phyloP scores from a whole-genome alignment of 2,888 invertebrate species.

The Leuctra nigra region DNA sequence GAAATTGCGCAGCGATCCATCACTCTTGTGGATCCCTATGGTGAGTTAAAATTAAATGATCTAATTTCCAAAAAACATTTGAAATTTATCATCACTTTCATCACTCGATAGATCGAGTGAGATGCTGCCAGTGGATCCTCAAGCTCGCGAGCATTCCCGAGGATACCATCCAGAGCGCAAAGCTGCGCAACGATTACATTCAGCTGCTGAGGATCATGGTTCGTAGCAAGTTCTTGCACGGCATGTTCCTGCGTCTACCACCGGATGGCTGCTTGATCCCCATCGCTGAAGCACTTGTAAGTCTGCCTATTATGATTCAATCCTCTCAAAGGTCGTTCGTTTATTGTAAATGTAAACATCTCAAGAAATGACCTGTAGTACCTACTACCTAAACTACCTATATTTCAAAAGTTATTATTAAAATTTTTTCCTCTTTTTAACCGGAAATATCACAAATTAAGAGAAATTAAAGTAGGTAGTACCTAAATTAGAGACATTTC shows the following conservation, averaged over 20 bases:
- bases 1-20: not conserved
- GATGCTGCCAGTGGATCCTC: conserved; percentile 47
- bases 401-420: too few relatives aligned
- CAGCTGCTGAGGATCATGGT: conserved; percentile 47
- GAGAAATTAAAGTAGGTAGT: too few relatives aligned
- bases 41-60: not conserved
- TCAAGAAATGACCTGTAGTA: too few relatives aligned
- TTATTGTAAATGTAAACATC: too few relatives aligned
- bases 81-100: not conserved
- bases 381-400: too few relatives aligned
- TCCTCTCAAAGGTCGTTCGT: too few relatives aligned
- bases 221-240: conserved; percentile 34
- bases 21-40: not conserved
- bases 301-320: not conserved
- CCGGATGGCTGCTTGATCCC: conserved; percentile 37
- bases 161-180: conserved; percentile 41
- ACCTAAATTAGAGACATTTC: too few relatives aligned
- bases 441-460: too few relatives aligned
- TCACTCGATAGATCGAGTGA: conserved; percentile 41
- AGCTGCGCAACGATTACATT: conserved; percentile 46
- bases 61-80: not conserved
- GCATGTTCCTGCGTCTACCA: conserved; percentile 38
- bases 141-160: conserved; percentile 43
- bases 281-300: conserved; percentile 42
- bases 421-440: too few relatives aligned